These are phyloP conservation scores for Toxonevra muliebris DNA, from an alignment of 2,888 invertebrate species.

Conservation along the genomic window DNA sequence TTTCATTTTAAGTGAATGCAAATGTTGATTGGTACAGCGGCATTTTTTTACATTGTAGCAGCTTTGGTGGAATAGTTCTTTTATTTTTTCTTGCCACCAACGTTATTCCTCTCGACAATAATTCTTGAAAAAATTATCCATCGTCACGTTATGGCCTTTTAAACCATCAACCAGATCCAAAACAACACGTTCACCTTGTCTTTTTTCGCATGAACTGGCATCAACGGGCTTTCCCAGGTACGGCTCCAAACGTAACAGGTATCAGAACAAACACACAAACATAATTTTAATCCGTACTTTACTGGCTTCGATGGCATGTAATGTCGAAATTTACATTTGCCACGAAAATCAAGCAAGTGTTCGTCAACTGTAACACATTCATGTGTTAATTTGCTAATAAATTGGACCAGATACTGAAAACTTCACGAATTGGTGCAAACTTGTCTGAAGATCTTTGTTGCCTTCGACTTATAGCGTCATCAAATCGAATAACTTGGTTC, in stretches of 20 bases:
- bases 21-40: conserved; percentile 16
- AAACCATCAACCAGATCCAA: too few species aligned
- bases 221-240: neutral
- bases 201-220: conserved; percentile 7
- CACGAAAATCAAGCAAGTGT: conserved; percentile 21
- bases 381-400: conserved; percentile 6
- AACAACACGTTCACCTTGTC: conserved; percentile 45
- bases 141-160: conserved; percentile 22
- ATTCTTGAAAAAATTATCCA: conserved; percentile 26
- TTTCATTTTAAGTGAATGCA: conserved; percentile 8
- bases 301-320: conserved; percentile 28
- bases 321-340: conserved; percentile 25
- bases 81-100: too few species aligned
- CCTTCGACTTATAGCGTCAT: conserved; percentile 17
- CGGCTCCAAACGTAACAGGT: conserved; percentile 26
- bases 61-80: too few species aligned
- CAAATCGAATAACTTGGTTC: conserved; percentile 19
- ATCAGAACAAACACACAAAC: conserved; percentile 13
- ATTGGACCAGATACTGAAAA: conserved; percentile 24
- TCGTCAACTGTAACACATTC: conserved; percentile 25
- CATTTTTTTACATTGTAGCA: conserved; percentile 9
- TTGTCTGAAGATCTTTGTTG: conserved; percentile 27
- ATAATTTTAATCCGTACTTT: conserved; percentile 31
- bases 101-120: too few species aligned
- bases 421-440: conserved; percentile 27